These are phyloP conservation scores for Drosophila bifasciata DNA, from an alignment of 1,140 invertebrate genomes.

Conservation along the genomic window DNA sequence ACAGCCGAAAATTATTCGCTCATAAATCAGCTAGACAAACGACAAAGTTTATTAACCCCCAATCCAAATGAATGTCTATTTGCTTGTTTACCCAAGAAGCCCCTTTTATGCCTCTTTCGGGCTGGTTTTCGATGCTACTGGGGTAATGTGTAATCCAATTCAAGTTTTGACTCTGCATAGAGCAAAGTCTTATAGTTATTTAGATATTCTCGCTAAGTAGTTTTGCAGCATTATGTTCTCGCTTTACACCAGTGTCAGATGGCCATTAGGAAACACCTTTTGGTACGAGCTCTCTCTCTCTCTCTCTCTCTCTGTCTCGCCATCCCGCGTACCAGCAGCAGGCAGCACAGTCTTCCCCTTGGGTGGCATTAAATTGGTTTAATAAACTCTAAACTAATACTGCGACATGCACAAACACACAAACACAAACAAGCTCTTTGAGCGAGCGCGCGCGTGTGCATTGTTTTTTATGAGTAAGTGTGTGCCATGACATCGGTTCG, in stretches of 20 bases:
- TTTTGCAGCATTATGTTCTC: too few relatives aligned
- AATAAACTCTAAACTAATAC: slow-evolving; percentile 70
- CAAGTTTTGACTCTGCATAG: too few relatives aligned
- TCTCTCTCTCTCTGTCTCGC: not conserved
- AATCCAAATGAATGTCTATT: slow-evolving; percentile 52
- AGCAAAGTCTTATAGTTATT: too few relatives aligned
- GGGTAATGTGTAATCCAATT: too few relatives aligned
- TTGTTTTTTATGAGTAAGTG: slow-evolving; percentile 10
- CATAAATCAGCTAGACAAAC: slow-evolving; percentile 78
- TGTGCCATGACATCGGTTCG: slow-evolving; percentile 1
- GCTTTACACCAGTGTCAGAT: too few relatives aligned
- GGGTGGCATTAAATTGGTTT: slow-evolving; percentile 72
- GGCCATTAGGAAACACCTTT: slow-evolving; percentile 3
- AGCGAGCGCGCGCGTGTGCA: slow-evolving; percentile 13
- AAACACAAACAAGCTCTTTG: slow-evolving; percentile 8
- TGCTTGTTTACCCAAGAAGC: slow-evolving; percentile 61
- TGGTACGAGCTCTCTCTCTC: not conserved
- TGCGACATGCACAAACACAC: slow-evolving; percentile 38
- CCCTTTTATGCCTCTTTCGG: slow-evolving; percentile 33
- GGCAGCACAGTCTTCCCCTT: slow-evolving; percentile 36
- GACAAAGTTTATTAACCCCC: slow-evolving; percentile 67
- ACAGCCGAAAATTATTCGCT: slow-evolving; percentile 44
- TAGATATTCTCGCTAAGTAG: too few relatives aligned
- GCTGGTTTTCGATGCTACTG: slow-evolving; percentile 8
- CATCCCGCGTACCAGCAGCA: too few relatives aligned